A percentile compares a stretch with the other conserved stretches of the same genome.
Evolutionary conservation across 2,888 invertebrate genomes (phyloP).

Genomic region (Tryphoninae sp.): DNA sequence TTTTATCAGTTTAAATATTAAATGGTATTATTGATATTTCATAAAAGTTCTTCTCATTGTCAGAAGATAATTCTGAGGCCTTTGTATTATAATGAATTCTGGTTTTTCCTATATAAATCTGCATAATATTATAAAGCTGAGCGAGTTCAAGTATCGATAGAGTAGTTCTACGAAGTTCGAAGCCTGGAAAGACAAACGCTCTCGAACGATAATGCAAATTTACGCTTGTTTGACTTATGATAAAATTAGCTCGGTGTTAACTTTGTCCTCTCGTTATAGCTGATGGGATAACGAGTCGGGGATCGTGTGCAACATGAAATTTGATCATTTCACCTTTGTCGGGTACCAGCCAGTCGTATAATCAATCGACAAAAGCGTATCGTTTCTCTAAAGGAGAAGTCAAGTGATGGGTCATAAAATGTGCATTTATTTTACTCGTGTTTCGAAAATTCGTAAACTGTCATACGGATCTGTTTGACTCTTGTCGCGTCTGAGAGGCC

Average conservation of each 20-base stretch:
- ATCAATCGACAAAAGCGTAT: conserved; percentile 56
- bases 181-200: conserved; percentile 27
- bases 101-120: background rate
- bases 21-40: background rate
- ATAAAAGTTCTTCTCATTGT: background rate
- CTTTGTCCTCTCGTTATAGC: conserved; percentile 55
- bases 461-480: background rate
- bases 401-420: background rate
- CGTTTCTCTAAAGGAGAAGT: conserved; percentile 22
- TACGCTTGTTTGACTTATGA: conserved; percentile 67
- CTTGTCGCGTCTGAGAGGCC: conserved; percentile 16
- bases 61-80: background rate
- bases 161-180: conserved; percentile 18
- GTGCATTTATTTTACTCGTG: conserved; percentile 18
- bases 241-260: conserved; percentile 64
- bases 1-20: background rate
- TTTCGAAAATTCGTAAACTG: background rate
- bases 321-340: conserved; percentile 41
- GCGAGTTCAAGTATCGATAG: conserved; percentile 46
- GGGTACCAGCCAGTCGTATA: conserved; percentile 19
- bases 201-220: conserved; percentile 67
- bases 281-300: conserved; percentile 58
- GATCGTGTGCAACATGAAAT: conserved; percentile 4
- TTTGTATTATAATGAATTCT: background rate
- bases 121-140: conserved; percentile 1